A percentile compares a stretch with the other conserved stretches of the same genome.
Evolutionary conservation across 2,113 vertebrate species (phyloP).

Genomic region (Pterophyllum scalare): DNA sequence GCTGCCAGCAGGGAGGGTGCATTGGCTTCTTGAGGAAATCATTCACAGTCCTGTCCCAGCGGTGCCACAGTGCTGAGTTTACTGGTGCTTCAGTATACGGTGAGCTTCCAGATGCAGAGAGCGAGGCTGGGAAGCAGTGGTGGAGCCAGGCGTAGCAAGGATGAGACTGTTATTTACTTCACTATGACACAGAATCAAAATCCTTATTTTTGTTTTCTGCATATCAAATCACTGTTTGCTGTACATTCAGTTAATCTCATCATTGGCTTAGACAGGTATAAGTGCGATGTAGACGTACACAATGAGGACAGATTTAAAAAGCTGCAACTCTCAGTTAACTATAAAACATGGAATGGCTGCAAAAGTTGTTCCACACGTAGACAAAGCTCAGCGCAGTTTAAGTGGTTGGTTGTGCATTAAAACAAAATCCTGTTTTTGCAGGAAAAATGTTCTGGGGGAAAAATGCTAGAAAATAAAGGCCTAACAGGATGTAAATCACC

Average conservation of each 20-base stretch:
- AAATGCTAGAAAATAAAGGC: too few species aligned
- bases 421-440: too few species aligned
- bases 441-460: too few species aligned
- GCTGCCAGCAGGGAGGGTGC: not conserved
- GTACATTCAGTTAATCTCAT: not conserved
- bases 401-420: too few species aligned
- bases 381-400: not conserved
- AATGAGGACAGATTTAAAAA: too few species aligned
- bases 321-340: not conserved
- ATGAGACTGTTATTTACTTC: not conserved
- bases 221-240: not conserved
- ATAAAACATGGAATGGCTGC: not conserved
- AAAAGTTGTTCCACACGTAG: not conserved
- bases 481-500: too few species aligned
- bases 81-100: not conserved
- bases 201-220: not conserved
- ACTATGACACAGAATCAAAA: not conserved
- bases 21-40: not conserved
- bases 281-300: too few species aligned
- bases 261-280: not conserved
- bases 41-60: too few species aligned
- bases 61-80: not conserved
- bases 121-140: not conserved
- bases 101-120: not conserved
- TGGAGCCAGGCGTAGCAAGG: not conserved